Conservation (phyloP, 2,797 vertebrate genomes). For the Coccyzus lansbergi region DNA sequence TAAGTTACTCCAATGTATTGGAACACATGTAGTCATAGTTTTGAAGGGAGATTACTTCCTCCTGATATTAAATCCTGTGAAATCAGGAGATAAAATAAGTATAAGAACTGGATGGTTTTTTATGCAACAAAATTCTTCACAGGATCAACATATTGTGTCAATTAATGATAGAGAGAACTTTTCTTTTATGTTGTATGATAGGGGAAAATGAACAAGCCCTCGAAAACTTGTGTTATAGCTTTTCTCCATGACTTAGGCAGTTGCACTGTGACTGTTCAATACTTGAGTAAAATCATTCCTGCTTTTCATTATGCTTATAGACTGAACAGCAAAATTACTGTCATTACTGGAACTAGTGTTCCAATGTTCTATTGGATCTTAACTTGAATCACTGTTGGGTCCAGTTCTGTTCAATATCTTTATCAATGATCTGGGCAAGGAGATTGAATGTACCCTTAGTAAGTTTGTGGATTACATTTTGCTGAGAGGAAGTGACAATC, state of each 20-base stretch:
- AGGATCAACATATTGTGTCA: not conserved
- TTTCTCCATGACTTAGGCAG: not conserved
- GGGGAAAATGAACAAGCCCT: not conserved
- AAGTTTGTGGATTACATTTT: too few species aligned
- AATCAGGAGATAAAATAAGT: not conserved
- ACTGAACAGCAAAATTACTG: not conserved
- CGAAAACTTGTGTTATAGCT: fast-evolving
- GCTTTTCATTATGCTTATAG: not conserved
- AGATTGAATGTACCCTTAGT: too few species aligned
- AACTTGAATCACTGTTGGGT: not conserved
- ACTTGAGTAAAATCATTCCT: not conserved
- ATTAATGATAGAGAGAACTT: not conserved
- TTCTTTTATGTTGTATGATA: not conserved
- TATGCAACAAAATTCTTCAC: not conserved
- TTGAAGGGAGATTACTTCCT: not conserved
- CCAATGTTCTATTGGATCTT: not conserved
- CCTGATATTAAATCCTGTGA: not conserved
- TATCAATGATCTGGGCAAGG: too few species aligned
- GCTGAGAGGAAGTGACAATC: too few species aligned
- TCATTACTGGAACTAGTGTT: not conserved
- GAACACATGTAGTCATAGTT: not conserved
- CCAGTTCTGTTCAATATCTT: too few species aligned
- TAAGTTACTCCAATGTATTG: not conserved
- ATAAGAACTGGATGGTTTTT: not conserved
- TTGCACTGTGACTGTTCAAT: not conserved